Evolutionary conservation across 2,113 vertebrate genomes (phyloP).

Genomic region (Haemorhous mexicanus): DNA sequence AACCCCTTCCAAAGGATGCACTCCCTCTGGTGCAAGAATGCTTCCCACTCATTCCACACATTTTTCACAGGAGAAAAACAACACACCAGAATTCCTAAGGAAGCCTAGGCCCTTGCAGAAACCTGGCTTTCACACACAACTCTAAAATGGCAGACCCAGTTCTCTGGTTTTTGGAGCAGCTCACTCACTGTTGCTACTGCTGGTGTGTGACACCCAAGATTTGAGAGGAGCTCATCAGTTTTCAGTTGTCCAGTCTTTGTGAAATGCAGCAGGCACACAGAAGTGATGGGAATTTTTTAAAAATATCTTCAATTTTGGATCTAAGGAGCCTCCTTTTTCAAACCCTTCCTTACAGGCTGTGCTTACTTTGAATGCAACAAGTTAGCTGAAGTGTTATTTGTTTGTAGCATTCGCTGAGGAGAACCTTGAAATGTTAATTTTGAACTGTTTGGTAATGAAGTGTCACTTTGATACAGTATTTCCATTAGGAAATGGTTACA

Average conservation of each 20-base stretch:
- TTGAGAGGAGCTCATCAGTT: neutral
- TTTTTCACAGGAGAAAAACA: neutral
- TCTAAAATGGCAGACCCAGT: neutral
- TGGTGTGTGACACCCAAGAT: neutral
- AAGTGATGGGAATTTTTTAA: neutral
- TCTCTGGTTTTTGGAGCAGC: neutral
- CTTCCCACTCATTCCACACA: neutral
- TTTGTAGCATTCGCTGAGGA: neutral
- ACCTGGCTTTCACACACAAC: neutral
- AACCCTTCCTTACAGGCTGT: neutral
- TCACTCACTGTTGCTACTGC: neutral
- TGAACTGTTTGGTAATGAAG: neutral
- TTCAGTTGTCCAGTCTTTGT: neutral
- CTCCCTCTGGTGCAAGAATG: neutral
- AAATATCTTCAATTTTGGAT: neutral
- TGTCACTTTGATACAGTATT: accelerated
- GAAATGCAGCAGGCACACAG: neutral
- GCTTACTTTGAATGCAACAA: neutral
- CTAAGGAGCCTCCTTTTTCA: neutral
- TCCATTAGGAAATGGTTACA: neutral
- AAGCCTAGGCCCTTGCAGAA: neutral
- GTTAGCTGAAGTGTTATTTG: neutral
- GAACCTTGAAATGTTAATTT: neutral
- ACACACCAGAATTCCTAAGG: neutral
- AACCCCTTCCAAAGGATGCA: neutral